Percentiles rank a stretch among this genome's conserved stretches.
Conservation (phyloP, 2,888 invertebrate species). For the Athrips mouffetella region DNA sequence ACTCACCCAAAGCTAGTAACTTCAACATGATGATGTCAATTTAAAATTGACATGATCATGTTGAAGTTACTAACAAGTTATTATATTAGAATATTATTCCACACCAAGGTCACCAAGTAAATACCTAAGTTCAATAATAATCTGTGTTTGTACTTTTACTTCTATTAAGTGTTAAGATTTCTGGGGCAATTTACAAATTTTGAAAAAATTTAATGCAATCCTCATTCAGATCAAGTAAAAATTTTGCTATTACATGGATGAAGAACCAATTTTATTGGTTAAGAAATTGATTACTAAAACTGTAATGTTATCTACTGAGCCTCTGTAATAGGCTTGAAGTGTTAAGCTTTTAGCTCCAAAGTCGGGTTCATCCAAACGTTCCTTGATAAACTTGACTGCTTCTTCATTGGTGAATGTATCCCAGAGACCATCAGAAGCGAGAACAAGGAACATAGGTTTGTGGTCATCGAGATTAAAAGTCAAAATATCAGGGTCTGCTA, state of each 20-base stretch:
- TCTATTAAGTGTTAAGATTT: background rate
- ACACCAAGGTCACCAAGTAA: too few species aligned
- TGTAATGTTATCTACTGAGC: slow-evolving; percentile 97
- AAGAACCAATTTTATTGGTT: slow-evolving; percentile 60
- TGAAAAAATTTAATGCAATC: background rate
- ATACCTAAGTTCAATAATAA: too few species aligned
- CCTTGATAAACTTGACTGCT: slow-evolving; percentile 92
- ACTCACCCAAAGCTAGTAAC: too few species aligned
- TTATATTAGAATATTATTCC: too few species aligned
- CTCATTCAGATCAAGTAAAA: slow-evolving; percentile 19
- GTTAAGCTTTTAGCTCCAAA: slow-evolving; percentile 95
- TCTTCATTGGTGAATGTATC: slow-evolving; percentile 97
- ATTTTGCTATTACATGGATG: slow-evolving; percentile 35
- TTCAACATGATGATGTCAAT: too few species aligned
- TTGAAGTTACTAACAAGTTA: too few species aligned
- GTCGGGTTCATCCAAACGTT: slow-evolving; percentile 89
- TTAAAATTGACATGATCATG: too few species aligned
- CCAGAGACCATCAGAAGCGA: slow-evolving; percentile 98
- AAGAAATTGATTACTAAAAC: slow-evolving; percentile 92
- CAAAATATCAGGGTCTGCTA: slow-evolving; percentile 96
- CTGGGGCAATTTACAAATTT: slow-evolving; percentile 2
- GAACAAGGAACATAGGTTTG: slow-evolving; percentile 91
- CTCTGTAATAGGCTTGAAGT: slow-evolving; percentile 92
- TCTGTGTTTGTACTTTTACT: background rate
- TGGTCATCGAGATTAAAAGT: slow-evolving; percentile 93